These are phyloP conservation scores for Podabrus alpinus DNA, from an alignment of 2,888 invertebrate genomes.

Conservation along the genomic window DNA sequence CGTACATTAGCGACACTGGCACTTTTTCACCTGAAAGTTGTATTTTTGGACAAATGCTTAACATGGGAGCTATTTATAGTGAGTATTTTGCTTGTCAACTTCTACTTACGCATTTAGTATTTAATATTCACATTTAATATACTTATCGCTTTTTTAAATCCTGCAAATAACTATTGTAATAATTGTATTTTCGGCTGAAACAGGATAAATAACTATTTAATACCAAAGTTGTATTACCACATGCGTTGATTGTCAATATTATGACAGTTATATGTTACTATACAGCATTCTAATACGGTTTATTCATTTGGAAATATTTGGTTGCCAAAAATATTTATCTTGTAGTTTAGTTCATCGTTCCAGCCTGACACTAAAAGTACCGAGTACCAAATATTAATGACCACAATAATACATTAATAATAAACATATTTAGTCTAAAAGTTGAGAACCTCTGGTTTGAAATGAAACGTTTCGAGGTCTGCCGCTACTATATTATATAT, in stretches of 20 bases:
- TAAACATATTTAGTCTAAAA: too few species aligned
- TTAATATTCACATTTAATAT: not conserved
- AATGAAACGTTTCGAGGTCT: too few species aligned
- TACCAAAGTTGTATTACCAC: not conserved
- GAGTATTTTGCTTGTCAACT: constrained; percentile 47
- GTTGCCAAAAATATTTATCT: too few species aligned
- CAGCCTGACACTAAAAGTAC: too few species aligned
- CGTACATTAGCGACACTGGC: constrained; percentile 77
- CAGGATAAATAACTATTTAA: not conserved
- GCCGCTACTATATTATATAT: too few species aligned
- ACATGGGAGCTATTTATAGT: constrained; percentile 69
- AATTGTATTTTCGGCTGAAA: not conserved
- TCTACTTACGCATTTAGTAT: not conserved
- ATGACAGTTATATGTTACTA: not conserved
- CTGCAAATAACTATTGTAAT: too few species aligned
- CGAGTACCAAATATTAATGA: too few species aligned
- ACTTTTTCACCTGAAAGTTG: constrained; percentile 77
- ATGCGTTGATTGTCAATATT: not conserved
- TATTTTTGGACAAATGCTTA: constrained; percentile 76
- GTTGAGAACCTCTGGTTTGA: too few species aligned
- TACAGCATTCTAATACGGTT: not conserved
- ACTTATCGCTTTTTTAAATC: not conserved
- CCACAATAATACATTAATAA: too few species aligned
- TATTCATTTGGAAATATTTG: too few species aligned
- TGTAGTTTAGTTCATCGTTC: too few species aligned